Evolutionary conservation across 2,888 invertebrate species (phyloP).

Genomic region (Anoplius nigerrimus): DNA sequence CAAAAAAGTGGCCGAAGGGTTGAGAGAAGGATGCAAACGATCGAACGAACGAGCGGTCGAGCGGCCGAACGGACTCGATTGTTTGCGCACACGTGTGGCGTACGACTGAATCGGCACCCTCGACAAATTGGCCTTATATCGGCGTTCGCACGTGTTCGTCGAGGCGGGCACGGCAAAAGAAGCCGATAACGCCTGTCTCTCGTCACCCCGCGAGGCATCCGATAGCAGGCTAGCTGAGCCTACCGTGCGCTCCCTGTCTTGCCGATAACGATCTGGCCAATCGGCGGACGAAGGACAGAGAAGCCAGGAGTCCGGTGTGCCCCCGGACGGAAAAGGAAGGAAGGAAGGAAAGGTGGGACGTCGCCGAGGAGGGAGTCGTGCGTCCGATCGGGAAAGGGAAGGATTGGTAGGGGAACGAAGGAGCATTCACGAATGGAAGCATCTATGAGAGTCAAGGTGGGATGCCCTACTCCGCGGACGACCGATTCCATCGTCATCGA

Average conservation of each 20-base stretch:
- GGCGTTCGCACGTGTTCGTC: slow-evolving; percentile 39
- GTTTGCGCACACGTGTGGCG: slow-evolving; percentile 41
- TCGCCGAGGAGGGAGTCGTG: neutral
- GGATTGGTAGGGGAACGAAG: neutral
- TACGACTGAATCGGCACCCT: slow-evolving; percentile 63
- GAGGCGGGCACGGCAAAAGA: slow-evolving; percentile 23
- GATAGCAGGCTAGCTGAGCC: too few species aligned
- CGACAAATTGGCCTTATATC: slow-evolving; percentile 66
- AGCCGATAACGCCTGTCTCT: slow-evolving; percentile 12
- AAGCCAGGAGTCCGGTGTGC: neutral
- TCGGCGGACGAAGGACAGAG: neutral
- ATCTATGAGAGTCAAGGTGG: too few species aligned
- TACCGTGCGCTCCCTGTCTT: neutral
- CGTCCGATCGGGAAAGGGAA: neutral
- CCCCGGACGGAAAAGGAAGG: neutral
- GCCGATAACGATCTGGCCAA: slow-evolving; percentile 4
- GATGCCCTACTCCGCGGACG: too few species aligned
- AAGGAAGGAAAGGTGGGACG: neutral
- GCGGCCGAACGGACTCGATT: neutral
- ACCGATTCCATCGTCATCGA: too few species aligned
- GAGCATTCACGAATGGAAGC: neutral
- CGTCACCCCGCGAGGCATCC: neutral
- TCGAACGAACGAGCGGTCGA: too few species aligned
- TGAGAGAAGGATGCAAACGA: too few species aligned
- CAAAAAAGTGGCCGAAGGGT: too few species aligned